These are phyloP conservation scores for Anaspis maculata DNA, from an alignment of 2,888 invertebrate genomes.

Conservation along the genomic window DNA sequence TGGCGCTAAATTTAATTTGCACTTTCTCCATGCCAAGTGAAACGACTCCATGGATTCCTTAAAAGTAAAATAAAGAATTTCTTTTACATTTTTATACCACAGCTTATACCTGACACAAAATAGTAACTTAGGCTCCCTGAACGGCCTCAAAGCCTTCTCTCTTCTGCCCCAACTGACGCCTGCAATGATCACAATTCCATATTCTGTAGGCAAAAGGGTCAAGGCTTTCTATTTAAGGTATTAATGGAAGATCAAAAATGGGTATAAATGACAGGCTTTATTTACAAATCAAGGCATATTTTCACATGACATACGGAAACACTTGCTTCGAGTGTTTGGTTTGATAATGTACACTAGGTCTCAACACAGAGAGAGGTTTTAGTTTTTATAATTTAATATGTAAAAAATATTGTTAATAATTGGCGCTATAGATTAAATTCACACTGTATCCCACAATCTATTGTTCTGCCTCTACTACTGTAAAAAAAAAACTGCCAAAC, in stretches of 20 bases:
- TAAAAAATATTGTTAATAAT: constrained; percentile 26
- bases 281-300: constrained; percentile 38
- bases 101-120: too few relatives aligned
- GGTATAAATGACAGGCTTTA: constrained; percentile 36
- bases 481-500: constrained; percentile 1
- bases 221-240: too few relatives aligned
- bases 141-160: too few relatives aligned
- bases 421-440: constrained; percentile 14
- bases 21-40: too few relatives aligned
- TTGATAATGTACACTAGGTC: constrained; percentile 28
- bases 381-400: constrained; percentile 25
- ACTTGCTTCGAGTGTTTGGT: constrained; percentile 25
- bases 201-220: too few relatives aligned
- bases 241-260: constrained; percentile 5
- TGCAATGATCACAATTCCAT: too few relatives aligned
- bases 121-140: too few relatives aligned
- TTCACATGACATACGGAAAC: constrained; percentile 35
- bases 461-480: constrained; percentile 6
- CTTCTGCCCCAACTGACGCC: too few relatives aligned
- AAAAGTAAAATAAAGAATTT: too few relatives aligned
- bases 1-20: too few relatives aligned
- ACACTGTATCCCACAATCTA: constrained; percentile 21
- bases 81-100: too few relatives aligned
- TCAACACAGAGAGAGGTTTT: constrained; percentile 28
- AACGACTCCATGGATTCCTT: too few relatives aligned